Evolutionary conservation across 2,888 invertebrate genomes (phyloP), one percentile per base, ranked within the genome.

Genomic region (Pterobdella sp.): DNA sequence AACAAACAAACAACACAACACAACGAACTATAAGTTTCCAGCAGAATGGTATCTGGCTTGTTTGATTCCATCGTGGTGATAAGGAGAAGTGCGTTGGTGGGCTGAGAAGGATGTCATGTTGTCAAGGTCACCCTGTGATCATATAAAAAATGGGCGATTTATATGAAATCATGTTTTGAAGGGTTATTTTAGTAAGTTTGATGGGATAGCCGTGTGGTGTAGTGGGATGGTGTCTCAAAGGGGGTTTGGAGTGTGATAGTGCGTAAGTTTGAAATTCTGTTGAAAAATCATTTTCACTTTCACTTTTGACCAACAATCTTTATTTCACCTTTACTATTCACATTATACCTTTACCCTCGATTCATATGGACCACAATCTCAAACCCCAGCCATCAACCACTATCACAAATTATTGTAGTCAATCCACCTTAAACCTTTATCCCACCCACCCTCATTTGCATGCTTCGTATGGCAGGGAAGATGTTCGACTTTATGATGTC

Each of bases 11-110:
- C n/a, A n/a, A n/a, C n/a, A n/a, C n/a, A n/a, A n/a, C n/a, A 32
- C 10, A 7, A 70, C 34, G 14, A 22, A 71, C 71, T 36, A 71
- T 26, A 71, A 37, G 36, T 71, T 71, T 10, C 71, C 71, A 34
- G 71, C 71, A 10, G 71, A 71, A 29, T 71, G 71, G 32, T 71
- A 63, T 4, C 71, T 56, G 60, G 71, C 34, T 3, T 71, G 71
- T 32, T 36, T 71, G 26, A 42, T 22, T 1, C 56, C 29, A 7
- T 37, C 31, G 52, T 49, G 26, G 2, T 52, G 37, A 37, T 71
- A 56, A 18, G 34, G 32, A 26, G 32, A 56, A 1, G 63, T 35
- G 4, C 71, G 49, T 31, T 71, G 71, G 52, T 69, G 69, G n/a
- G 71, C 71, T 32, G 71, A 71, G 34, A 71, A 34, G 4, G 71